phyloP scores from a whole-genome alignment of 2,797 vertebrate genomes.

The Rhinogobio ventralis region DNA sequence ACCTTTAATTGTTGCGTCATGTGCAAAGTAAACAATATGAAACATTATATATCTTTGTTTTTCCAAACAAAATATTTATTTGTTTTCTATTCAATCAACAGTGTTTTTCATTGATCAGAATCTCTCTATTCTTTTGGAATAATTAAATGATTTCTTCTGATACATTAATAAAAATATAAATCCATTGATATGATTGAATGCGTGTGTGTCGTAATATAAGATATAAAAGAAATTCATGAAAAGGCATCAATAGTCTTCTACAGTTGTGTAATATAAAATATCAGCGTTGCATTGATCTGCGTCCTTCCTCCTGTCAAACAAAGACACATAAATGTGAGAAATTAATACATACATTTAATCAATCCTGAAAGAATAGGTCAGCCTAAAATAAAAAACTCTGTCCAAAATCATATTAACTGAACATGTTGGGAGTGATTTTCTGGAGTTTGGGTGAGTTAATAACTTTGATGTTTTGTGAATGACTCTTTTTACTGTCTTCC shows the following conservation, averaged over 20 bases:
- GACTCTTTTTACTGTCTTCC: too few relatives aligned
- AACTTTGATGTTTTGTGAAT: background rate
- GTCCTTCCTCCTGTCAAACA: constrained; percentile 7
- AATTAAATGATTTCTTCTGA: background rate
- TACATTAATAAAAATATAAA: background rate
- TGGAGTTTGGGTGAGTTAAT: background rate
- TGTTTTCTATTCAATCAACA: background rate
- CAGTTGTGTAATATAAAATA: background rate
- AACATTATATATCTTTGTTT: background rate
- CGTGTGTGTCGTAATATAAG: background rate
- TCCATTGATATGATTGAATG: background rate
- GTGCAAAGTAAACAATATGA: background rate
- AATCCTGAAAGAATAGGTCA: background rate
- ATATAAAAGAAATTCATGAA: background rate
- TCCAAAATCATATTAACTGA: too few relatives aligned
- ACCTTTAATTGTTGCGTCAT: background rate
- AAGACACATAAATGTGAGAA: background rate
- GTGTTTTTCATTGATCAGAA: too few relatives aligned
- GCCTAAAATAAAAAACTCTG: too few relatives aligned
- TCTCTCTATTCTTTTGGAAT: too few relatives aligned
- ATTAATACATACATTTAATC: background rate
- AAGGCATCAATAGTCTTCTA: background rate
- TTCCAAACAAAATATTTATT: background rate
- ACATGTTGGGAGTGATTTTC: too few relatives aligned
- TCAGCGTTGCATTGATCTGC: background rate